Percentiles rank a stretch among this genome's conserved stretches.
phyloP scores from a whole-genome alignment of 2,888 invertebrate genomes.

The Yponomeuta cagnagella region DNA sequence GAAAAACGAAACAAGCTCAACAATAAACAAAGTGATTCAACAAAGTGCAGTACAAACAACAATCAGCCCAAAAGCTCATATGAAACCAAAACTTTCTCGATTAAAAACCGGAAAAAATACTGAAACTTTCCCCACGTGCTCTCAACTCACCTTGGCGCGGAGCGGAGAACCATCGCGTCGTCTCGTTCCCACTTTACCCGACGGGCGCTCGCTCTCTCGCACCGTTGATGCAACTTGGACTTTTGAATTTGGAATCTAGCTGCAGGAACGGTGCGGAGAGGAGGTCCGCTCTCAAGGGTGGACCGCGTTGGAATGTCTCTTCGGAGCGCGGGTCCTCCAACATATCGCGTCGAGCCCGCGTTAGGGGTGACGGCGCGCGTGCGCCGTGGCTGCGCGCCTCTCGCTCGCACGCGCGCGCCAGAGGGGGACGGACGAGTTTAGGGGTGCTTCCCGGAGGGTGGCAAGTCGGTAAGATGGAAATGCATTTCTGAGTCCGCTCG shows the following conservation, averaged over 20 bases:
- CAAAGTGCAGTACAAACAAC: not conserved
- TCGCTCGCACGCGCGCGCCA: constrained; percentile 38
- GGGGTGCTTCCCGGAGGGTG: constrained; percentile 72
- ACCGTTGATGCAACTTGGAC: constrained; percentile 33
- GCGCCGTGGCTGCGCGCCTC: constrained; percentile 47
- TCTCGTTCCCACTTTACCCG: constrained; percentile 71
- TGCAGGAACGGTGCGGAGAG: constrained; percentile 50
- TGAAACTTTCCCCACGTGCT: constrained; percentile 61
- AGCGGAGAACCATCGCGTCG: constrained; percentile 60
- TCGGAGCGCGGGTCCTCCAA: constrained; percentile 59
- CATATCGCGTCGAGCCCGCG: constrained; percentile 60
- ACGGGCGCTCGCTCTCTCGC: constrained; percentile 68
- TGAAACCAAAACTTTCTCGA: not conserved
- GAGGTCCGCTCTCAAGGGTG: constrained; percentile 70
- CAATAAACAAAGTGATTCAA: not conserved
- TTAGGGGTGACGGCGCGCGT: constrained; percentile 66
- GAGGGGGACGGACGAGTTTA: constrained; percentile 48
- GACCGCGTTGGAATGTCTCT: constrained; percentile 68
- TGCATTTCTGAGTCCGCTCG: constrained; percentile 72
- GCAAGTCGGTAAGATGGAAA: constrained; percentile 73
- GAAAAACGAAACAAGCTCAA: not conserved
- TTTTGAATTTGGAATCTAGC: constrained; percentile 21
- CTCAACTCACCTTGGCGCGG: constrained; percentile 62
- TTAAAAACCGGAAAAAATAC: constrained; percentile 22
- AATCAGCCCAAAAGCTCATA: constrained; percentile 2